Evolutionary conservation across 2,797 vertebrate genomes (phyloP).

Genomic region (Lepilemur ruficaudatus): DNA sequence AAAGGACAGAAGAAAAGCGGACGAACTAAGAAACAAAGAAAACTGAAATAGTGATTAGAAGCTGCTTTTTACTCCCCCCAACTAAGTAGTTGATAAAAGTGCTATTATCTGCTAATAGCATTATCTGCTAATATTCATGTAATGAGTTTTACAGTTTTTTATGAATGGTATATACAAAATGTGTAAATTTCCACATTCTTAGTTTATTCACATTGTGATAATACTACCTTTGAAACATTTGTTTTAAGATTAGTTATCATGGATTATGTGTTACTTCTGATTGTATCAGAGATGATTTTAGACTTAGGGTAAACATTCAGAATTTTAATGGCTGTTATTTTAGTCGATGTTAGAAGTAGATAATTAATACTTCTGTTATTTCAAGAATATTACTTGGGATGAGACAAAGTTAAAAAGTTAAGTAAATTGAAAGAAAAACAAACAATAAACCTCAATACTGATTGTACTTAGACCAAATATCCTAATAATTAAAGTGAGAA

Average conservation of each 20-base stretch:
- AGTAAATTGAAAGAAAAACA: background rate
- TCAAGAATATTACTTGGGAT: background rate
- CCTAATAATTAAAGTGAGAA: background rate
- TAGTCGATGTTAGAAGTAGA: background rate
- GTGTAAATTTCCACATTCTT: background rate
- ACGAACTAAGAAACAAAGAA: constrained; percentile 64
- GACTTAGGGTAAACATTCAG: background rate
- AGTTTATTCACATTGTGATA: background rate
- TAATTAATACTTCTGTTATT: background rate
- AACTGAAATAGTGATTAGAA: constrained; percentile 46
- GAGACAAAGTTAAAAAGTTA: background rate
- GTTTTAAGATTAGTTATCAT: background rate
- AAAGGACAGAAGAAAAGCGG: constrained; percentile 75
- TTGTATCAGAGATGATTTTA: background rate
- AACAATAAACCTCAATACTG: background rate
- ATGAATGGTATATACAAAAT: background rate
- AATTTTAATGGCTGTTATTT: constrained; percentile 16
- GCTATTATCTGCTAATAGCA: background rate
- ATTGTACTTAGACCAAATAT: background rate
- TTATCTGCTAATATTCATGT: background rate
- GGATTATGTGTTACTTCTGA: background rate
- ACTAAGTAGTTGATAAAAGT: constrained; percentile 38
- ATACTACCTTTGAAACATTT: background rate
- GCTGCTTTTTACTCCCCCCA: background rate
- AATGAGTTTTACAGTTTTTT: background rate